Percentiles rank a stretch among this genome's conserved stretches.
Conservation (phyloP, 2,797 vertebrate species). For the Halcyon chelicuti region DNA sequence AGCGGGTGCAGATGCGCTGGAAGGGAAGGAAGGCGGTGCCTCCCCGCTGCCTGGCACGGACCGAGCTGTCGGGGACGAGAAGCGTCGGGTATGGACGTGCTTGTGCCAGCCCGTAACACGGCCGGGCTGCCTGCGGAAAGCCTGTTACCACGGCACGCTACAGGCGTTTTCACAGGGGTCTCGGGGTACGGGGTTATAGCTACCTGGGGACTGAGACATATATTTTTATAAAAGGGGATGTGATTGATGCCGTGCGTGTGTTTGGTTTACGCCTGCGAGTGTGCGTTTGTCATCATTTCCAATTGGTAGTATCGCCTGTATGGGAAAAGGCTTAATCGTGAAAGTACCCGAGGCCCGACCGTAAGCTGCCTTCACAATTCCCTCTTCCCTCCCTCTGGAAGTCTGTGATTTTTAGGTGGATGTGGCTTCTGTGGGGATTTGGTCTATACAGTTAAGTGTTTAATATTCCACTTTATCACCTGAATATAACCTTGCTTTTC, state of each 20-base stretch:
- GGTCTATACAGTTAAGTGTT: background rate
- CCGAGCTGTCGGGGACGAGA: too few species aligned
- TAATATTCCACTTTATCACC: background rate
- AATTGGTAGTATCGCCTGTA: fast-evolving
- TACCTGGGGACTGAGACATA: fast-evolving
- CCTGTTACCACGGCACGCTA: fast-evolving
- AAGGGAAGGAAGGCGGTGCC: background rate
- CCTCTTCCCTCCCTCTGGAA: too few species aligned
- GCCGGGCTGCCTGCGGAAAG: fast-evolving
- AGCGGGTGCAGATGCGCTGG: background rate
- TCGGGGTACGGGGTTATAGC: fast-evolving
- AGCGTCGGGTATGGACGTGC: fast-evolving
- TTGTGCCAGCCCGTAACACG: fast-evolving
- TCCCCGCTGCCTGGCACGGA: background rate
- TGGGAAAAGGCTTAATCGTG: background rate
- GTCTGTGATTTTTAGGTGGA: background rate
- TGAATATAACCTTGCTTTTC: background rate
- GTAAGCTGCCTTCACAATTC: fast-evolving
- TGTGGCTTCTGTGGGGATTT: background rate
- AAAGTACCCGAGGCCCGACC: background rate
- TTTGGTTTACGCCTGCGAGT: fast-evolving
- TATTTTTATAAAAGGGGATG: background rate
- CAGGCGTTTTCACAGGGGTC: fast-evolving
- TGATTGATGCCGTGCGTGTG: fast-evolving
- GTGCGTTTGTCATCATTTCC: background rate